These are phyloP conservation scores for Aphelenchoides avenae DNA, from an alignment of 1,140 invertebrate genomes.

Conservation along the genomic window DNA sequence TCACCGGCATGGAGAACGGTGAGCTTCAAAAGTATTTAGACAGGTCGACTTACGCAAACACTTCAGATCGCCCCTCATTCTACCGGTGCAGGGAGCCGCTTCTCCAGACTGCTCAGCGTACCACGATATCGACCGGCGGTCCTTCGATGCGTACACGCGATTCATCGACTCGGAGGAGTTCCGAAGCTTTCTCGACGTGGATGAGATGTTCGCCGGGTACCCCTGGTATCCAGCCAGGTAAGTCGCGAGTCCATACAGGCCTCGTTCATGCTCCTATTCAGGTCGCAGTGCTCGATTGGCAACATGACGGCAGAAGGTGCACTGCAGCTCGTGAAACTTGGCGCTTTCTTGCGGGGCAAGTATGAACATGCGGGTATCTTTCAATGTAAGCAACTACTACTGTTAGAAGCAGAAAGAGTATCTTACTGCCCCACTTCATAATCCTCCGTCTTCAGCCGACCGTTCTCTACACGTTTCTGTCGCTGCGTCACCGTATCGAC, in stretches of 20 bases:
- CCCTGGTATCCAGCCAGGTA: conserved; percentile 11
- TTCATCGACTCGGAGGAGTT: conserved; percentile 18
- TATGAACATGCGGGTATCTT: conserved; percentile 15
- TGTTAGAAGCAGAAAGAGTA: conserved; percentile 10
- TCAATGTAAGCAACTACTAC: conserved; percentile 13
- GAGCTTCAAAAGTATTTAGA: neutral
- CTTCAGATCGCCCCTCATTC: conserved; percentile 19
- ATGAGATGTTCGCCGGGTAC: conserved; percentile 10
- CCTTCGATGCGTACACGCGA: conserved; percentile 17
- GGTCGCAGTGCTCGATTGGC: conserved; percentile 22
- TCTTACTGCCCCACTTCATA: too few species aligned
- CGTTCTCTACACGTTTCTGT: conserved; percentile 8
- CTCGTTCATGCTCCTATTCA: conserved; percentile 2
- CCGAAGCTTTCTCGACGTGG: conserved; percentile 19
- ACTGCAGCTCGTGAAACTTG: conserved; percentile 23
- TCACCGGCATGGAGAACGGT: conserved; percentile 34
- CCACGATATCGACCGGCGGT: conserved; percentile 16
- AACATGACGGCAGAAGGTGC: conserved; percentile 33
- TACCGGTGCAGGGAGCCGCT: neutral
- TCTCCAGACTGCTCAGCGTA: conserved; percentile 27
- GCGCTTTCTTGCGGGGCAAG: conserved; percentile 14
- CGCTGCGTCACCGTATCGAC: conserved; percentile 13
- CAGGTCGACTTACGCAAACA: neutral
- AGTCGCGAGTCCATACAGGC: neutral
- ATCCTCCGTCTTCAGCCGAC: conserved; percentile 9